Base-by-base conservation (phyloP, 2,888 invertebrate genomes). In the Resseliella maxima region DNA sequence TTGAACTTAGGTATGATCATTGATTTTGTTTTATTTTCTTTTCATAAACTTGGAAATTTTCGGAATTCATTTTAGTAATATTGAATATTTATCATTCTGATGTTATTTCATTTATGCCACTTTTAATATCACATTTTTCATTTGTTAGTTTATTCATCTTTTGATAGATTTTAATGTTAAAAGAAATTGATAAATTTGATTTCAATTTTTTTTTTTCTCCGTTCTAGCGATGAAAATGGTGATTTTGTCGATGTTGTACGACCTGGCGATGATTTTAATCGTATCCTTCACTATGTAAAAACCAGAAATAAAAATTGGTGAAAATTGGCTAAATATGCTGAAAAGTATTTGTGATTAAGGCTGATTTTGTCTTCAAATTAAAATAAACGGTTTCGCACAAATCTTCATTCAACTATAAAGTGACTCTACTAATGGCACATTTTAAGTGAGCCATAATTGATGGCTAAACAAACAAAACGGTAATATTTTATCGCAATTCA, bases 241-340 rank as follows among this genome's bases (percentile, higher is more conserved):
- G 86, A 86, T 38, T 86, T 59, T 86, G 38, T 86, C 12, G 86
- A 86, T 12, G 38, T 86, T 1, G 54, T 35, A 21, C 46, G 83
- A n/a, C 45, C 72, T 31, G 85, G 50, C 21, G 50, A 83, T 54
- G 86, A 86, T 18, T n/a, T 86, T 2, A 21, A 54, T 15, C 45
- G 86, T 18, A 50, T 86, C 27, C 45, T 86, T 0, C 50, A 35
- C 0, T 41, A 45, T 21, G 81, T 86, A 24, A 54, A 81, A 10
- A 81, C 50, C 21, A 45, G 81, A 31, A 86, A 86, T 85, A 83
- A 86, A 54, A 86, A 81, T 46, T 86, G 86, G 86, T 86, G 72
- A 85, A 46, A 41, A 24, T 41, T 36, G 1, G 81, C 12, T 12
- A 81, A n/a, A 59, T 24, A 15, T 59, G 59, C 27, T 59, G 59